Evolutionary conservation across 2,888 invertebrate species (phyloP).

Genomic region (Drosophila macrospina): DNA sequence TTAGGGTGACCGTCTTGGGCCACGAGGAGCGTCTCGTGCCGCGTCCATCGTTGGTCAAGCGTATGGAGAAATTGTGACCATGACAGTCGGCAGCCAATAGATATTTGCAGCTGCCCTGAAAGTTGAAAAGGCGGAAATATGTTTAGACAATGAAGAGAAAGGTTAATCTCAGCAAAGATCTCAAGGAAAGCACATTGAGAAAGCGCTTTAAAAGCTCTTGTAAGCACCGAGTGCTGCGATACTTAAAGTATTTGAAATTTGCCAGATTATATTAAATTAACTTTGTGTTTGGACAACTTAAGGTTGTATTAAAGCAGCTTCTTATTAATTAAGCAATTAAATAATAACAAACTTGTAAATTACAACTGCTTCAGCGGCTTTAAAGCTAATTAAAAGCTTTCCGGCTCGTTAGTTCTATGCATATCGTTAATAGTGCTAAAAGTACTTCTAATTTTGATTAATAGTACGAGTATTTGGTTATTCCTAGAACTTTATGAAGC

Average conservation of each 20-base stretch:
- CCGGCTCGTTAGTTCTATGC: no score
- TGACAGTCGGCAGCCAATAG: constrained; percentile 93
- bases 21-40: constrained; percentile 92
- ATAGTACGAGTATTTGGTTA: neutral
- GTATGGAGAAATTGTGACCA: constrained; percentile 92
- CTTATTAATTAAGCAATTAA: neutral
- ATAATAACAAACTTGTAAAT: neutral
- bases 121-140: neutral
- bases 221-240: neutral
- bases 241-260: neutral
- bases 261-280: no score
- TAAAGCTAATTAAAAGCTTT: neutral
- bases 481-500: neutral
- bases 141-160: neutral
- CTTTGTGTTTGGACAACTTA: no score
- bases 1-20: constrained; percentile 94
- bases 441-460: no score
- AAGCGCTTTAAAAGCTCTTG: constrained; percentile 6
- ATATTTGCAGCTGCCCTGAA: constrained; percentile 92
- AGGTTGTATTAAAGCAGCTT: no score
- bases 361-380: neutral
- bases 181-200: neutral
- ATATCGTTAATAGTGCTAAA: no score
- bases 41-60: constrained; percentile 95
- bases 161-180: no score